These are phyloP conservation scores for Polypedilum pembai DNA, from an alignment of 1,140 invertebrate species.

Conservation along the genomic window DNA sequence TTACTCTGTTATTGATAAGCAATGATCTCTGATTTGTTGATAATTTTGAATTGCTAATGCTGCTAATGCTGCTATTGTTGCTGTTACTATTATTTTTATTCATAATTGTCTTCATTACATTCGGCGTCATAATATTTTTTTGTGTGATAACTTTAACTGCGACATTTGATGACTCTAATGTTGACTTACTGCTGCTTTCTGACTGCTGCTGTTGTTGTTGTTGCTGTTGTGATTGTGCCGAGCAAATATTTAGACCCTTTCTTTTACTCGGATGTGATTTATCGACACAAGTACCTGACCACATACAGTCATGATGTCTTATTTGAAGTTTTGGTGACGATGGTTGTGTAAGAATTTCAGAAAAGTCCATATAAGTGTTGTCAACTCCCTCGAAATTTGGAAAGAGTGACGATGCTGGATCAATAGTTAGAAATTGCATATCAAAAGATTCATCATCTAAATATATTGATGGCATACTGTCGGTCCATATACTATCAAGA, in stretches of 20 bases:
- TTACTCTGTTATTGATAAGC: conserved; percentile 35
- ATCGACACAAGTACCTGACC: conserved; percentile 52
- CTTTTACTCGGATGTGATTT: conserved; percentile 45
- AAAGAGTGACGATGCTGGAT: not conserved
- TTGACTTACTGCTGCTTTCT: conserved; percentile 29
- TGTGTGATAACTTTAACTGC: not conserved
- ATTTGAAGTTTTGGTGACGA: conserved; percentile 37
- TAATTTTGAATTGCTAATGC: conserved; percentile 24
- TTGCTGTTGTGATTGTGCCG: conserved; percentile 23
- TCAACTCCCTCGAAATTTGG: not conserved
- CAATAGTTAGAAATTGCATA: not conserved
- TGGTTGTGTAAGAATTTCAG: not conserved
- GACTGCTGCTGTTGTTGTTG: conserved; percentile 30
- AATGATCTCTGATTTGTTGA: conserved; percentile 37
- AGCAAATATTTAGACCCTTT: conserved; percentile 31
- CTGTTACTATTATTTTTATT: not conserved
- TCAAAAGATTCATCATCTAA: not conserved
- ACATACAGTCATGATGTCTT: conserved; percentile 59
- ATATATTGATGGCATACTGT: not conserved
- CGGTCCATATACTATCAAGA: not conserved
- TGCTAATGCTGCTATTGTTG: conserved; percentile 8
- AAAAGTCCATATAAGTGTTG: not conserved
- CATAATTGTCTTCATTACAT: conserved; percentile 15
- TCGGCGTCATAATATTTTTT: conserved; percentile 15
- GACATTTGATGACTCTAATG: not conserved